Evolutionary conservation across 2,113 vertebrate genomes (phyloP).

Genomic region (Grus americana): DNA sequence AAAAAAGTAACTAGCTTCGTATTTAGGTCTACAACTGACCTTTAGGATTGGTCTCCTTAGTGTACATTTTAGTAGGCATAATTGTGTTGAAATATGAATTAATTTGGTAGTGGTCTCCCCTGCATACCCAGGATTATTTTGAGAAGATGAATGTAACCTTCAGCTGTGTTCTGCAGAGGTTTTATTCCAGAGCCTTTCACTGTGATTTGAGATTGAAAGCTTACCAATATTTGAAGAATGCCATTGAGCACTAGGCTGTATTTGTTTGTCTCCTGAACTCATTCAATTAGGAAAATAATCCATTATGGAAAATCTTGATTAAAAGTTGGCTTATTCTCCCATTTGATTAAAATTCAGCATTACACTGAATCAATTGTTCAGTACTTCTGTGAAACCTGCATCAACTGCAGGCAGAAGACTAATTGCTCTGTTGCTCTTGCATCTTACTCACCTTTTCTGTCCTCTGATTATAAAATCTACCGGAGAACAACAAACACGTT

Average conservation of each 20-base stretch:
- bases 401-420: constrained; percentile 55
- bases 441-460: constrained; percentile 62
- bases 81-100: constrained; percentile 40
- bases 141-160: constrained; percentile 66
- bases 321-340: constrained; percentile 71
- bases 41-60: background rate
- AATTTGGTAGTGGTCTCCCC: constrained; percentile 30
- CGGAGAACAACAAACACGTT: background rate
- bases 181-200: constrained; percentile 37
- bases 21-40: background rate
- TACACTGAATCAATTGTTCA: constrained; percentile 71
- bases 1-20: background rate
- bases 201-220: constrained; percentile 64
- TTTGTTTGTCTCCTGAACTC: constrained; percentile 67
- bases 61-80: constrained; percentile 27
- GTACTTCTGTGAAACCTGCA: constrained; percentile 50
- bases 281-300: constrained; percentile 75
- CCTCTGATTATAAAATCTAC: constrained; percentile 43
- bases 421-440: constrained; percentile 45
- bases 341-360: constrained; percentile 73
- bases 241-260: constrained; percentile 50
- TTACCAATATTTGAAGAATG: constrained; percentile 73
- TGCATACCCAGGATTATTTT: constrained; percentile 37
- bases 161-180: constrained; percentile 31
- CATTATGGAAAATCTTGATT: constrained; percentile 75